phyloP scores from a whole-genome alignment of 2,888 invertebrate genomes.

The Adineta ricciae region DNA sequence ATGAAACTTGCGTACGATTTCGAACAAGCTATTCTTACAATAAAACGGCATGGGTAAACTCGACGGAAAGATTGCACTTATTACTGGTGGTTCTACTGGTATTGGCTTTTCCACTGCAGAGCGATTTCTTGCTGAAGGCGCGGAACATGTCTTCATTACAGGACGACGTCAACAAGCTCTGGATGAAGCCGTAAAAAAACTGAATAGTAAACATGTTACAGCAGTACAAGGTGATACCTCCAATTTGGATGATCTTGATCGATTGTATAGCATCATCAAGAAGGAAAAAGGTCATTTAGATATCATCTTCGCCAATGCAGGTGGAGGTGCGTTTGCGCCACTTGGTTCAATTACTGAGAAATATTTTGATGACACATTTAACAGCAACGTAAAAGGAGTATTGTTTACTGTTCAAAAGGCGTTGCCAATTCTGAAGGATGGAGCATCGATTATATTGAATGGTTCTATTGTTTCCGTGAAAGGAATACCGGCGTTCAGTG shows the following conservation, averaged over 20 bases:
- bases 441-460: background rate
- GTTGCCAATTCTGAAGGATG: background rate
- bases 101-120: background rate
- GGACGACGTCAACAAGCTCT: conserved; percentile 6
- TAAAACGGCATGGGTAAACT: background rate
- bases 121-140: background rate
- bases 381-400: background rate
- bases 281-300: background rate
- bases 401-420: background rate
- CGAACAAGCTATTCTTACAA: too few relatives aligned
- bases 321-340: background rate
- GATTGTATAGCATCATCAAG: background rate
- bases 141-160: background rate
- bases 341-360: background rate
- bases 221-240: background rate
- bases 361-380: conserved; percentile 5
- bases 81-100: background rate
- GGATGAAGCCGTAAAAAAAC: background rate
- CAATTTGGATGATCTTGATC: background rate
- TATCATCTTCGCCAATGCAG: conserved; percentile 3
- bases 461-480: background rate
- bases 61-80: background rate
- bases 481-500: background rate
- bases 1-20: too few relatives aligned
- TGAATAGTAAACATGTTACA: background rate